Base-by-base conservation (phyloP, 2,888 invertebrate species). In the Oxyteleia sp. region DNA sequence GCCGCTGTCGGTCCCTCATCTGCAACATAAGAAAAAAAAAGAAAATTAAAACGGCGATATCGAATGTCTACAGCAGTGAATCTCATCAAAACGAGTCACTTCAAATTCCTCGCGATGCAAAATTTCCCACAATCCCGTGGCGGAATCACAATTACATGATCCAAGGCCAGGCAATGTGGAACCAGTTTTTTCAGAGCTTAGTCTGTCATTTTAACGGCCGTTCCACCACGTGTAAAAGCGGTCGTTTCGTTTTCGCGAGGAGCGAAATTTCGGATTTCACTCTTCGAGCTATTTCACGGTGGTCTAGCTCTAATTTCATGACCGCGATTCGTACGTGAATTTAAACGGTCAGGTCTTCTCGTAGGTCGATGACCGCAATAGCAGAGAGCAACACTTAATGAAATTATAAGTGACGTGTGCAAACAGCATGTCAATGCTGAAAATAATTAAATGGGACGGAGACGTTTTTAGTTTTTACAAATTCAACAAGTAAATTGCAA, bases 1-100 rank as follows among this genome's bases (percentile, higher is more conserved):
- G 86, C 79, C 84, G 86, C 11, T 75, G 80, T 76, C 88, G 88
- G 66, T 88, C 87, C 86, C 88, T 90, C 93, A 93, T 93, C 93
- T 93, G 89, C n/a, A 91, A 91, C 71, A 51, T n/a, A n/a, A 66
- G 74, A 75, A 84, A 86, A 86, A 88, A 87, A 72, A 63, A 43
- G 26, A 15, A 64, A n/a, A n/a, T n/a, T 13, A 20, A 53, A 18
- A 64, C 43, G 55, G 23, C 45, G 43, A 32, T 32, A 45, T 55
- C 35, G 18, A 16, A 35, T 45, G 18, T 71, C n/a, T n/a, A 49
- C 59, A 41, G 59, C 49, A 5, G 5, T 8, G 11, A 45, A 29
- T 45, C 13, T 1, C 10, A 7, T 41, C n/a, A 26, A 71, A 38
- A 35, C 15, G 35, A 49, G 8, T n/a, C 20, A n/a, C 32, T 59